phyloP scores from a whole-genome alignment of 2,888 invertebrate genomes.

The Hylaea fasciaria region DNA sequence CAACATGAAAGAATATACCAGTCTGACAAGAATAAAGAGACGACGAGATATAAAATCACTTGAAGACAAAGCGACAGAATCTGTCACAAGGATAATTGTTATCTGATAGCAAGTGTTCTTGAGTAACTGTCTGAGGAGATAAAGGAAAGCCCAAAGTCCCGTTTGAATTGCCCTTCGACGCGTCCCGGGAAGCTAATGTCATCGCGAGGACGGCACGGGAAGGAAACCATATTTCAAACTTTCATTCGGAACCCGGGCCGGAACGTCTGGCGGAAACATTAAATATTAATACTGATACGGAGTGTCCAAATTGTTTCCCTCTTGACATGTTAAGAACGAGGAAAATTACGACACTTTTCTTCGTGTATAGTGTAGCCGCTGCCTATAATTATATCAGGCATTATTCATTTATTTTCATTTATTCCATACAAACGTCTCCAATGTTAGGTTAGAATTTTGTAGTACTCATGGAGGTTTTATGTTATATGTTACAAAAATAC shows the following conservation, averaged over 20 bases:
- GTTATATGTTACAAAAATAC: too few species aligned
- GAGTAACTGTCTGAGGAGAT: too few species aligned
- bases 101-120: too few species aligned
- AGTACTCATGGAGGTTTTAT: too few species aligned
- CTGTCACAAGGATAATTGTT: too few species aligned
- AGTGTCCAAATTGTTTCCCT: conserved; percentile 27
- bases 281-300: conserved; percentile 30
- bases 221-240: conserved; percentile 51
- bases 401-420: too few species aligned
- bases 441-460: too few species aligned
- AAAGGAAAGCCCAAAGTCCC: neutral
- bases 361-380: neutral
- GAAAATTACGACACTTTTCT: conserved; percentile 10
- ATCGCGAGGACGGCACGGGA: conserved; percentile 32
- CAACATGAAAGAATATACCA: too few species aligned
- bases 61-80: too few species aligned
- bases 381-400: neutral
- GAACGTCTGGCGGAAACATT: conserved; percentile 18
- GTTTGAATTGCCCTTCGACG: conserved; percentile 9
- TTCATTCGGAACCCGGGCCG: conserved; percentile 30
- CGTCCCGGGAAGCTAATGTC: conserved; percentile 49
- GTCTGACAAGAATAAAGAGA: too few species aligned
- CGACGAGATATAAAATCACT: too few species aligned
- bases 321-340: conserved; percentile 6
- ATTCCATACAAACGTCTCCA: too few species aligned